Percentiles rank a stretch among this genome's conserved stretches.
These are phyloP conservation scores for Dendrocopos noguchii DNA, from an alignment of 2,113 vertebrate species.

Conservation along the genomic window DNA sequence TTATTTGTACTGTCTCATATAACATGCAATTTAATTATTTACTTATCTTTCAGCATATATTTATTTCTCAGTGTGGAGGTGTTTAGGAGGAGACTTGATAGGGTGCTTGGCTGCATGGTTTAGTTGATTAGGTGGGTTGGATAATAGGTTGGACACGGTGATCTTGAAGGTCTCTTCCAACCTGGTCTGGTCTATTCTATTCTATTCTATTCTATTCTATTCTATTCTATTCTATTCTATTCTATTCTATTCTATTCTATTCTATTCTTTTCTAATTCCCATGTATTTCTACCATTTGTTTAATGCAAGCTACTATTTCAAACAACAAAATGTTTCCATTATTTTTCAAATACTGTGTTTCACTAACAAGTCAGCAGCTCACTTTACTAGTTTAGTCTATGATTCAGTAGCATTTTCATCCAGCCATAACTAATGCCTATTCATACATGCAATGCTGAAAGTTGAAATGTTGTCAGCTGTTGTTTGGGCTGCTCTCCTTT, in stretches of 20 bases:
- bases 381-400: not conserved
- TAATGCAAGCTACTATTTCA: not conserved
- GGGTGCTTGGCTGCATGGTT: too few relatives aligned
- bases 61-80: not conserved
- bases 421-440: not conserved
- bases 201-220: too few relatives aligned
- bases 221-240: too few relatives aligned
- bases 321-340: not conserved
- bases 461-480: not conserved
- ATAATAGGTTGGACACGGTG: too few relatives aligned
- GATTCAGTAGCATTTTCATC: not conserved
- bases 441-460: not conserved
- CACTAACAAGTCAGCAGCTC: not conserved
- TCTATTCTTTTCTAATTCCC: not conserved
- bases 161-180: too few relatives aligned
- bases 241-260: too few relatives aligned
- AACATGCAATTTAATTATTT: not conserved
- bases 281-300: not conserved
- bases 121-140: too few relatives aligned
- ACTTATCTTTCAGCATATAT: not conserved
- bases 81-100: too few relatives aligned
- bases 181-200: too few relatives aligned
- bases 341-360: not conserved
- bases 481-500: slow-evolving; percentile 26
- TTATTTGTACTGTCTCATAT: not conserved